A percentile compares a stretch with the other conserved stretches of the same genome.
These are phyloP conservation scores for Octonoba sinensis DNA, from an alignment of 2,888 invertebrate species.

Conservation along the genomic window DNA sequence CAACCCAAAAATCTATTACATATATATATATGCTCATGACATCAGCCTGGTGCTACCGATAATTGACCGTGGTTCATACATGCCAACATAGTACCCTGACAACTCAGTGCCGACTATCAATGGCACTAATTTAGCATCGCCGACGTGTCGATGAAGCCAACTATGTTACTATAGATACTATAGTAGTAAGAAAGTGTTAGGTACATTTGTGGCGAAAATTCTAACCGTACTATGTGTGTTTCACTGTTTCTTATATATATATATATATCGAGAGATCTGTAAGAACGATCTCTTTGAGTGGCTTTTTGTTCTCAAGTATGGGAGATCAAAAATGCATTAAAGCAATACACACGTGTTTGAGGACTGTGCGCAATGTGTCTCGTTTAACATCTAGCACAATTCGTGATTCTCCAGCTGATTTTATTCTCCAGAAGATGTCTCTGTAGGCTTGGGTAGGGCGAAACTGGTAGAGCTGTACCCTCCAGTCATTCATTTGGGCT, in stretches of 20 bases:
- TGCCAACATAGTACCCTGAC: too few species aligned
- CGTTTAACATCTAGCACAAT: conserved; percentile 67
- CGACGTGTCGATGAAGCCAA: too few species aligned
- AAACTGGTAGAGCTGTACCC: conserved; percentile 67
- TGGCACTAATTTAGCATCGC: too few species aligned
- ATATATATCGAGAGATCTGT: not conserved
- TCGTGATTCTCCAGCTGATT: conserved; percentile 65
- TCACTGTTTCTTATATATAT: not conserved
- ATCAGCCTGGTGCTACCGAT: too few species aligned
- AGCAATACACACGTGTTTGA: conserved; percentile 66
- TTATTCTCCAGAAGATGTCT: conserved; percentile 67
- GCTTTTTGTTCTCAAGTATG: not conserved
- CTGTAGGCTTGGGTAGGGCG: conserved; percentile 65
- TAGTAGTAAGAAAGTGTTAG: too few species aligned
- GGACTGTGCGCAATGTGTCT: conserved; percentile 66
- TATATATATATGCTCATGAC: too few species aligned
- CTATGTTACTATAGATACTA: too few species aligned
- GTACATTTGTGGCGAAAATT: too few species aligned
- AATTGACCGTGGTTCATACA: too few species aligned
- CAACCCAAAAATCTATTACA: too few species aligned
- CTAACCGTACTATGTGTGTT: too few species aligned
- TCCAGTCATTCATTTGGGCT: conserved; percentile 67
- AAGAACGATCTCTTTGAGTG: not conserved
- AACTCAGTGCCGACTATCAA: too few species aligned
- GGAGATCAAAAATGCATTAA: not conserved